Evolutionary conservation across 2,888 invertebrate genomes (phyloP).

Genomic region (Xestia xanthographa): DNA sequence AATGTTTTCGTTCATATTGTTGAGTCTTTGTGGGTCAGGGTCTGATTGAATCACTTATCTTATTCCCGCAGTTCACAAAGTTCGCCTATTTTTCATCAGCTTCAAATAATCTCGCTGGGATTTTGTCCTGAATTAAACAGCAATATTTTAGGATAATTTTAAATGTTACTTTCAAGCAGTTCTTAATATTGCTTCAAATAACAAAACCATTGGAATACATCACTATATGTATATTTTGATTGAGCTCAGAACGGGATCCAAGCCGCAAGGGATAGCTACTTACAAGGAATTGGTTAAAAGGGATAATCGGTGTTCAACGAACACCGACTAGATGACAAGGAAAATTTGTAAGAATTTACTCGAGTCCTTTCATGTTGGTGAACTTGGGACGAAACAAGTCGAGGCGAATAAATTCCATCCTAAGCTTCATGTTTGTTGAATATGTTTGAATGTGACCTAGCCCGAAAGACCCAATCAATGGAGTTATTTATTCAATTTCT

Average conservation of each 20-base stretch:
- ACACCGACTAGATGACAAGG: conserved; percentile 19
- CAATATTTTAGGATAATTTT: conserved; percentile 5
- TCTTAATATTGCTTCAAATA: neutral
- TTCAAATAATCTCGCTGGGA: conserved; percentile 15
- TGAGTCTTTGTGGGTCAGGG: conserved; percentile 39
- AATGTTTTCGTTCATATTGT: conserved; percentile 42
- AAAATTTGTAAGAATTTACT: conserved; percentile 24
- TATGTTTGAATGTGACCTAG: conserved; percentile 2
- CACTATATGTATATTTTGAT: conserved; percentile 18
- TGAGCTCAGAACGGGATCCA: conserved; percentile 5
- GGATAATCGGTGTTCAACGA: conserved; percentile 40
- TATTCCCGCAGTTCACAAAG: conserved; percentile 23
- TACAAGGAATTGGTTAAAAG: conserved; percentile 30
- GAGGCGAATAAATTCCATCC: neutral
- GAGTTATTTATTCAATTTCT: conserved; percentile 20
- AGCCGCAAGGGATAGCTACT: conserved; percentile 28
- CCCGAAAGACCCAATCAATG: neutral
- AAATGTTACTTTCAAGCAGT: neutral
- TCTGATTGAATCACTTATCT: conserved; percentile 55
- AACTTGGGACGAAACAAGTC: conserved; percentile 5
- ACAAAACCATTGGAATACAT: conserved; percentile 5
- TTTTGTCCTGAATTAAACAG: conserved; percentile 11
- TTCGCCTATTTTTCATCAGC: conserved; percentile 43
- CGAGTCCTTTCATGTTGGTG: conserved; percentile 1
- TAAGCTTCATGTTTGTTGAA: neutral